phyloP scores from a whole-genome alignment of 2,888 invertebrate genomes.

The Phasia obesa region DNA sequence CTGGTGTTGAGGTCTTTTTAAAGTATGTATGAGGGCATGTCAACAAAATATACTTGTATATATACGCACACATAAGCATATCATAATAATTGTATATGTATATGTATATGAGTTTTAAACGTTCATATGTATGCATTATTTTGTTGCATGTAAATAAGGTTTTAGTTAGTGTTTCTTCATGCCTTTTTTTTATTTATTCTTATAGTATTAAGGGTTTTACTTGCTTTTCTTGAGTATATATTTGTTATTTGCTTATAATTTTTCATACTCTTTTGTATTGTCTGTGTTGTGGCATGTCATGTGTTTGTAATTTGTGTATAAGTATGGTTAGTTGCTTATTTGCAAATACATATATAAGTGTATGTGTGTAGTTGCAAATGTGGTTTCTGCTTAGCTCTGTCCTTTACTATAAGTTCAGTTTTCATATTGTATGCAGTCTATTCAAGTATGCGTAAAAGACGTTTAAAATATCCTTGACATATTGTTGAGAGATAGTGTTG shows the following conservation, averaged over 20 bases:
- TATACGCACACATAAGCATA: neutral
- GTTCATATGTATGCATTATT: conserved; percentile 59
- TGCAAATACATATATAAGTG: too few relatives aligned
- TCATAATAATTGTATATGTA: too few relatives aligned
- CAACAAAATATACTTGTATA: conserved; percentile 49
- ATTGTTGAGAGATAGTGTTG: conserved; percentile 65
- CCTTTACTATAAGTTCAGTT: conserved; percentile 17
- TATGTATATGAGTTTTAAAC: neutral
- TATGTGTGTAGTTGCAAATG: conserved; percentile 6
- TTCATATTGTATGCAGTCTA: conserved; percentile 18
- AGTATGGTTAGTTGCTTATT: conserved; percentile 1
- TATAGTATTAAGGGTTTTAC: conserved; percentile 43
- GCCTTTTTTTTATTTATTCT: conserved; percentile 12
- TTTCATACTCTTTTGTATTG: conserved; percentile 10
- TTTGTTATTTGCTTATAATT: conserved; percentile 59
- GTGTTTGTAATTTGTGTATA: conserved; percentile 2
- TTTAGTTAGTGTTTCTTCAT: conserved; percentile 48
- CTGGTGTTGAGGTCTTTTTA: conserved; percentile 51
- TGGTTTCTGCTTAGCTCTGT: conserved; percentile 5
- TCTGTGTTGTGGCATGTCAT: conserved; percentile 47
- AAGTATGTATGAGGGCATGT: conserved; percentile 49
- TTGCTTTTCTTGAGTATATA: conserved; percentile 27
- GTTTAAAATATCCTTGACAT: conserved; percentile 69
- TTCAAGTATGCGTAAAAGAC: conserved; percentile 49
- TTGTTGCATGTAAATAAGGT: conserved; percentile 66